These are phyloP conservation scores for Drosophila nasuta DNA, from an alignment of 1,140 invertebrate genomes.

Conservation along the genomic window DNA sequence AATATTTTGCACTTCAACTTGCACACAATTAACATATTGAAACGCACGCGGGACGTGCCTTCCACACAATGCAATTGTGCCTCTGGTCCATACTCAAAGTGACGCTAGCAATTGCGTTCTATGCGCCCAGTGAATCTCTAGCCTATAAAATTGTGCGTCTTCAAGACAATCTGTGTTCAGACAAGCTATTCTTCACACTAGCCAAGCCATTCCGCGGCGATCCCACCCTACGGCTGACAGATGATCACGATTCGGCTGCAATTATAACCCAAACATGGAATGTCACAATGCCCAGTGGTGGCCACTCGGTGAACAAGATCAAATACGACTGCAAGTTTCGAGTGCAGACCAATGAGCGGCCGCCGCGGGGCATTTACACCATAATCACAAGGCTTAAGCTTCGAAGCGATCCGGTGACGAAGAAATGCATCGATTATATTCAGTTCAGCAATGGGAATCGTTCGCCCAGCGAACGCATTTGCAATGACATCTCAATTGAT, in stretches of 20 bases:
- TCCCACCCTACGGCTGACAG: slow-evolving; percentile 67
- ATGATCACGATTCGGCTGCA: slow-evolving; percentile 74
- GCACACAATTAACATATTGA: slow-evolving; percentile 20
- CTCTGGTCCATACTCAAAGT: slow-evolving; percentile 39
- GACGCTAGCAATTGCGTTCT: slow-evolving; percentile 39
- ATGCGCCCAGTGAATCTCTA: slow-evolving; percentile 25
- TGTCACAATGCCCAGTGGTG: slow-evolving; percentile 63
- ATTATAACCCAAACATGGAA: slow-evolving; percentile 81
- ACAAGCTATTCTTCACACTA: slow-evolving; percentile 66
- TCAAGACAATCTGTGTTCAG: slow-evolving; percentile 76
- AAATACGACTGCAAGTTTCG: slow-evolving; percentile 80
- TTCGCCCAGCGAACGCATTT: slow-evolving; percentile 71
- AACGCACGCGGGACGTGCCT: slow-evolving; percentile 37
- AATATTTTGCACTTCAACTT: slow-evolving; percentile 16
- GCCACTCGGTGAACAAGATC: slow-evolving; percentile 70
- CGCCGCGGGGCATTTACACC: slow-evolving; percentile 74
- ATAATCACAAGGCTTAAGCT: slow-evolving; percentile 78
- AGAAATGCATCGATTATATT: slow-evolving; percentile 77
- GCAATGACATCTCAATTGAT: slow-evolving; percentile 72
- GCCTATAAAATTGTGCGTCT: slow-evolving; percentile 59
- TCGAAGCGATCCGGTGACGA: slow-evolving; percentile 67
- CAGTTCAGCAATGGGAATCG: slow-evolving; percentile 76
- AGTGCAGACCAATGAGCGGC: slow-evolving; percentile 69
- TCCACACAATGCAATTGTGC: slow-evolving; percentile 45
- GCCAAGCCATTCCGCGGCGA: slow-evolving; percentile 74